Conservation (phyloP, 2,113 vertebrate species). For the Lophochroa leadbeateri region DNA sequence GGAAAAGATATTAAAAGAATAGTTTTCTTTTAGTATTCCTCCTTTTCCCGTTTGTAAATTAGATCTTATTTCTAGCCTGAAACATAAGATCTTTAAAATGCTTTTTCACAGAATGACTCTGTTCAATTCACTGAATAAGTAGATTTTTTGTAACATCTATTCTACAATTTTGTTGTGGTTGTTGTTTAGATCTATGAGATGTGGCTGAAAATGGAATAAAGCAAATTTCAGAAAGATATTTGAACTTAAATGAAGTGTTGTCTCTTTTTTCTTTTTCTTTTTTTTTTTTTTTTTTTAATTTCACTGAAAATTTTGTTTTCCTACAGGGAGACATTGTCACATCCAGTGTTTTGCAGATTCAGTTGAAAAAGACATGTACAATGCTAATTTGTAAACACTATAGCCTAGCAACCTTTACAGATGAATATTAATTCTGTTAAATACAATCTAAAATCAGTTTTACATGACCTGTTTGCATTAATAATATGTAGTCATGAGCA, state of each 20-base stretch:
- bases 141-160: slow-evolving; percentile 25
- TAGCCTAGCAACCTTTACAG: background rate
- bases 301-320: background rate
- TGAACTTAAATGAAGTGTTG: background rate
- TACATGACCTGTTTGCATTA: background rate
- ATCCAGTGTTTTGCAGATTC: background rate
- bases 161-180: background rate
- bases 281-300: background rate
- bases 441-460: background rate
- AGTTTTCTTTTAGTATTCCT: slow-evolving; percentile 9
- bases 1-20: slow-evolving; percentile 42
- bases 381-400: background rate
- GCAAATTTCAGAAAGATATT: slow-evolving; percentile 15
- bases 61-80: slow-evolving; percentile 57
- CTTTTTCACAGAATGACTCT: slow-evolving; percentile 21
- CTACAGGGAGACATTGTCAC: background rate
- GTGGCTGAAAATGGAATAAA: slow-evolving; percentile 29
- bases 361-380: background rate
- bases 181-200: slow-evolving; percentile 23
- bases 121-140: background rate
- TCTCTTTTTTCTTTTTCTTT: no score
- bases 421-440: background rate
- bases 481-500: background rate
- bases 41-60: background rate
- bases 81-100: slow-evolving; percentile 51